Percentiles rank a stretch among this genome's conserved stretches.
These are phyloP conservation scores for Hylaea fasciaria DNA, from an alignment of 2,888 invertebrate species.

Conservation along the genomic window DNA sequence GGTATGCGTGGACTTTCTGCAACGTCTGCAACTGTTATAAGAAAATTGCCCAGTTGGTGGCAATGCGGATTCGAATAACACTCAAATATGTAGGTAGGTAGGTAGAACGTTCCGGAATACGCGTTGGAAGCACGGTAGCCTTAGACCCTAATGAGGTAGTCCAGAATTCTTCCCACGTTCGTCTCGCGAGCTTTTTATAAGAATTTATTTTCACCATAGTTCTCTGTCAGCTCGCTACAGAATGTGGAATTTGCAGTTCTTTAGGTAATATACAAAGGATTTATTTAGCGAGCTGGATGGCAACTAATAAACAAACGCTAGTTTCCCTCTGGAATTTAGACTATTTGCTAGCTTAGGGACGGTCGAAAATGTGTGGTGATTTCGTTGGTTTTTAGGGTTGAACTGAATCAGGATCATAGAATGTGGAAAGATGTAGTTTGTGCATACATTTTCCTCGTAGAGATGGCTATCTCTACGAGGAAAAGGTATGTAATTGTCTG, in stretches of 20 bases:
- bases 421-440: too few species aligned
- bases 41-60: too few species aligned
- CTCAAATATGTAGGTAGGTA: too few species aligned
- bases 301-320: background rate
- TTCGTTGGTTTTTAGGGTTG: too few species aligned
- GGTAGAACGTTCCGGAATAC: too few species aligned
- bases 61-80: background rate
- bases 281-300: constrained; percentile 2
- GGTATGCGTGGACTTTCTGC: background rate
- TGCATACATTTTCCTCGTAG: too few species aligned
- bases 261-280: constrained; percentile 26
- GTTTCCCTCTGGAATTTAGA: too few species aligned
- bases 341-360: too few species aligned
- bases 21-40: background rate
- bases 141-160: constrained; percentile 12
- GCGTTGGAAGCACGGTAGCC: background rate
- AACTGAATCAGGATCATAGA: too few species aligned
- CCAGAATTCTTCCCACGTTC: constrained; percentile 38
- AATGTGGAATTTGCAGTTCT: constrained; percentile 20
- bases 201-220: constrained; percentile 35
- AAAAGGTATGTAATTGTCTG: too few species aligned
- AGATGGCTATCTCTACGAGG: too few species aligned
- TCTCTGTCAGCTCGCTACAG: constrained; percentile 12
- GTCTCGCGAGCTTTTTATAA: constrained; percentile 33
- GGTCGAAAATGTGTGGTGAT: too few species aligned